A percentile compares a stretch with the other conserved stretches of the same genome.
Evolutionary conservation across 2,113 vertebrate species (phyloP).

Genomic region (Petroica traversi): DNA sequence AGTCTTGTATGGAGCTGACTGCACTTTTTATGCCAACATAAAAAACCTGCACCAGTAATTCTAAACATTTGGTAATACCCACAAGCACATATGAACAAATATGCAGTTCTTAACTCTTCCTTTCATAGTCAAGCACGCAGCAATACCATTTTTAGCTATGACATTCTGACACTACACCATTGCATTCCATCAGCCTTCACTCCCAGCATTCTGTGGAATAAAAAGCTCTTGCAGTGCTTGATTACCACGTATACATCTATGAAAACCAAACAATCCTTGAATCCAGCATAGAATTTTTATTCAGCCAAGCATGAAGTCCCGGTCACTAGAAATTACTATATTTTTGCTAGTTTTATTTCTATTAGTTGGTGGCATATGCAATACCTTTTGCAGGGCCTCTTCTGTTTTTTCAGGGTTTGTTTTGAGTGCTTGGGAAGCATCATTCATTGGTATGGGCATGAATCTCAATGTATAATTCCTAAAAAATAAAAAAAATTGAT

Average conservation of each 20-base stretch:
- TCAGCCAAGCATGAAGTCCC: not conserved
- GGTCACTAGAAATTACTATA: not conserved
- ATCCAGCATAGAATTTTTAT: not conserved
- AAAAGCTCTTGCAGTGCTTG: not conserved
- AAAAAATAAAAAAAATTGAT: not conserved
- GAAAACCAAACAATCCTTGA: not conserved
- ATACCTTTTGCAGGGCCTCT: conserved; percentile 93
- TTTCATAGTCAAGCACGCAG: not conserved
- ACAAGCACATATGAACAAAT: not conserved
- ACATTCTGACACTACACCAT: not conserved
- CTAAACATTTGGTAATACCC: not conserved
- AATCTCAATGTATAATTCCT: conserved; percentile 96
- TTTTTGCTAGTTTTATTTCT: not conserved
- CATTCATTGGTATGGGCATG: conserved; percentile 97
- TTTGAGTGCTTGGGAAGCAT: conserved; percentile 95
- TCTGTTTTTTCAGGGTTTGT: conserved; percentile 95
- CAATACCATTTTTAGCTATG: not conserved
- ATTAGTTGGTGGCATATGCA: not conserved
- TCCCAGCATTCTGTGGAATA: not conserved
- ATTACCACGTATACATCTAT: not conserved
- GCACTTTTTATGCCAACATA: not conserved
- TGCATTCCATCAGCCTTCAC: not conserved
- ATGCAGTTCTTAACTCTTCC: not conserved
- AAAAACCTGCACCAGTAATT: accelerated
- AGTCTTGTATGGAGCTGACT: not conserved